Percentiles rank a stretch among this genome's conserved stretches.
Evolutionary conservation across 2,888 invertebrate genomes (phyloP).

Genomic region (Hartigia nigra): DNA sequence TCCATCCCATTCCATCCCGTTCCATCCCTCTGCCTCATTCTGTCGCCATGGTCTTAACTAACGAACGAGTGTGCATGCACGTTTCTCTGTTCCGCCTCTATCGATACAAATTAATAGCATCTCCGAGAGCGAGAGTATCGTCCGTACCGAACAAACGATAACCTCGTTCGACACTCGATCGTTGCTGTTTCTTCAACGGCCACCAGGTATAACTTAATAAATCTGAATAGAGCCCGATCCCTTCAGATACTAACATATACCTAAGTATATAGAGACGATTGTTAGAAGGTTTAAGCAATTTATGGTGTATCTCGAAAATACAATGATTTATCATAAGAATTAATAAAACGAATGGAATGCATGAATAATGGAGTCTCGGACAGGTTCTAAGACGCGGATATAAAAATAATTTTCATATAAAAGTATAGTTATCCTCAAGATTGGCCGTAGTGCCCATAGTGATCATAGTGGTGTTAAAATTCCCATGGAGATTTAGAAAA

Average conservation of each 20-base stretch:
- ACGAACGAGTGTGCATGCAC: conserved; percentile 44
- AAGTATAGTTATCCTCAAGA: background rate
- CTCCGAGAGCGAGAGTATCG: conserved; percentile 16
- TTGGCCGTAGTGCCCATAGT: background rate
- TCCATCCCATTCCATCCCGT: conserved; percentile 10
- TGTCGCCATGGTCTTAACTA: conserved; percentile 38
- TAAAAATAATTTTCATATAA: background rate
- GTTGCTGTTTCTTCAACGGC: background rate
- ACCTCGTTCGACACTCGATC: background rate
- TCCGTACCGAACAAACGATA: background rate
- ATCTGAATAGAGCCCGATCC: background rate
- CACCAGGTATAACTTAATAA: background rate
- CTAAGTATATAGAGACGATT: background rate
- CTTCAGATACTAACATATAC: background rate
- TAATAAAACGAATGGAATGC: no score
- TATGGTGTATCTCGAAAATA: no score
- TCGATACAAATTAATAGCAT: conserved; percentile 53
- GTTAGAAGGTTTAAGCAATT: background rate
- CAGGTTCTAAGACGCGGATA: no score
- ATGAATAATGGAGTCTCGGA: no score
- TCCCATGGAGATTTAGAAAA: background rate
- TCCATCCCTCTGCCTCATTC: conserved; percentile 23
- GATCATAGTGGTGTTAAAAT: background rate
- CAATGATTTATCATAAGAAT: no score
- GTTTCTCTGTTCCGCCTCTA: conserved; percentile 37